phyloP scores from a whole-genome alignment of 2,113 vertebrate species.

The Silurus meridionalis region DNA sequence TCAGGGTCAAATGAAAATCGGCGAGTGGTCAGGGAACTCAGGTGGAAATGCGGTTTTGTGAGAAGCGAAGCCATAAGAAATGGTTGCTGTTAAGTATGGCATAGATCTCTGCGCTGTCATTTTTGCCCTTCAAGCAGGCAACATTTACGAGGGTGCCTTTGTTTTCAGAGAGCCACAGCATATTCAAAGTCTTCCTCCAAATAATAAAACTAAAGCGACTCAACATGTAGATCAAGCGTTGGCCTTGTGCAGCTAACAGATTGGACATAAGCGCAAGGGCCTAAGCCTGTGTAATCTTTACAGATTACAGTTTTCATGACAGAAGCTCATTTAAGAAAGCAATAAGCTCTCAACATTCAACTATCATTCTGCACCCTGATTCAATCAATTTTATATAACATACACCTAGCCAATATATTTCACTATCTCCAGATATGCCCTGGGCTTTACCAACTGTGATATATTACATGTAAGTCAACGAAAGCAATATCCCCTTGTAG shows the following conservation, averaged over 20 bases:
- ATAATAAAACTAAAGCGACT: slow-evolving; percentile 19
- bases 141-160: slow-evolving; percentile 30
- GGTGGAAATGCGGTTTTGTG: slow-evolving; percentile 48
- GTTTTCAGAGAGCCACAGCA: slow-evolving; percentile 6
- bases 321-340: slow-evolving; percentile 52
- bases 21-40: slow-evolving; percentile 47
- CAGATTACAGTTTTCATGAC: slow-evolving; percentile 45
- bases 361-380: slow-evolving; percentile 46
- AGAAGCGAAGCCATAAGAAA: slow-evolving; percentile 52
- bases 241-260: background rate
- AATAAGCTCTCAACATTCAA: slow-evolving; percentile 47
- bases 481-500: slow-evolving; percentile 1
- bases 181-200: slow-evolving; percentile 8
- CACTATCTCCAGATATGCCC: slow-evolving; percentile 28
- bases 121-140: slow-evolving; percentile 16
- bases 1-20: slow-evolving; percentile 51
- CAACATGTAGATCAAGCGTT: slow-evolving; percentile 9
- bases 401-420: slow-evolving; percentile 52
- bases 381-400: slow-evolving; percentile 49
- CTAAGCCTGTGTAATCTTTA: slow-evolving; percentile 17
- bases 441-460: slow-evolving; percentile 27
- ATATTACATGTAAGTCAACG: slow-evolving; percentile 40
- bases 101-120: slow-evolving; percentile 41
- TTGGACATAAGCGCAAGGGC: background rate
- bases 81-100: slow-evolving; percentile 49